These are phyloP conservation scores for Amiota mariae DNA, from an alignment of 2,888 invertebrate species.

Conservation along the genomic window DNA sequence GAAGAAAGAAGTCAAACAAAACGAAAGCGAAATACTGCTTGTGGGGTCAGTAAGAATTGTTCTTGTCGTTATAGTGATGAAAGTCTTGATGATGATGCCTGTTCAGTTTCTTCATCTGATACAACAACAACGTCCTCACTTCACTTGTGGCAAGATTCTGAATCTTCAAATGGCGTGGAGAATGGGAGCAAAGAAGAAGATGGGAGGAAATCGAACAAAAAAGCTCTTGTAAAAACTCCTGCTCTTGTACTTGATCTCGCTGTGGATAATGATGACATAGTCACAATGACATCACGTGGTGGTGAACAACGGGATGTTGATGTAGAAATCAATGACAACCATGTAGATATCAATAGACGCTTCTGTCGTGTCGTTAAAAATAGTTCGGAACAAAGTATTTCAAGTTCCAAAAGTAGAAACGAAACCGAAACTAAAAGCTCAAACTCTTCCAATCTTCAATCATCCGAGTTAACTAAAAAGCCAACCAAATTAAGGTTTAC, in stretches of 20 bases:
- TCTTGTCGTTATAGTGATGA: neutral
- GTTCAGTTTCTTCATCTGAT: conserved; percentile 6
- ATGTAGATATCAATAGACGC: conserved; percentile 48
- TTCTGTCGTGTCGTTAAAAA: conserved; percentile 46
- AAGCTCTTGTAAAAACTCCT: conserved; percentile 48
- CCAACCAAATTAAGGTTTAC: conserved; percentile 53
- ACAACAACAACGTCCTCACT: conserved; percentile 26
- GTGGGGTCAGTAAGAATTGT: neutral
- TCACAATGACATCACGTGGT: conserved; percentile 41
- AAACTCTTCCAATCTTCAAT: neutral
- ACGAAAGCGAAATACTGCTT: neutral
- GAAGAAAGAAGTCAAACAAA: neutral
- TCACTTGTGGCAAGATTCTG: conserved; percentile 17
- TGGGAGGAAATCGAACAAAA: neutral
- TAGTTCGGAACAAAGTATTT: conserved; percentile 17
- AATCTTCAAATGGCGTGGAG: neutral
- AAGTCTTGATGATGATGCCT: conserved; percentile 37
- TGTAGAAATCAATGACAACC: conserved; percentile 48
- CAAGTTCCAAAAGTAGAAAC: conserved; percentile 20
- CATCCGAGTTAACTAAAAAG: neutral
- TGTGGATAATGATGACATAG: conserved; percentile 56
- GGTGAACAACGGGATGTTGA: neutral
- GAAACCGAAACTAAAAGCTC: conserved; percentile 23
- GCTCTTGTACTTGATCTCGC: conserved; percentile 61
- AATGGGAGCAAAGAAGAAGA: neutral